phyloP scores from a whole-genome alignment of 2,113 vertebrate genomes.

The Apteryx mantelli region DNA sequence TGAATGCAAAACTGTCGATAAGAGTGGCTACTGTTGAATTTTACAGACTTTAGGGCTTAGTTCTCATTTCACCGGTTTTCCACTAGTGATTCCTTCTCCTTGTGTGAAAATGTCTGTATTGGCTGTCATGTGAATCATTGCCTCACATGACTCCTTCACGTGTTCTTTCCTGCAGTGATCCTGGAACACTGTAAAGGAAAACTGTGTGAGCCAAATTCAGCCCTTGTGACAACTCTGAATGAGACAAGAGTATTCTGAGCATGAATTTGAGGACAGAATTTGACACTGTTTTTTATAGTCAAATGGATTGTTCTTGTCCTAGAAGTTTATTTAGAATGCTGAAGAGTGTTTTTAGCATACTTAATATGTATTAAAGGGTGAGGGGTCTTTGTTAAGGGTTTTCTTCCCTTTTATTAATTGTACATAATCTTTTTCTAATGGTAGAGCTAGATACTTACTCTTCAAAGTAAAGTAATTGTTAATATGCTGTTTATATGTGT shows the following conservation, averaged over 20 bases:
- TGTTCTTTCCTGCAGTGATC: background rate
- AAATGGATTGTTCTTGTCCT: background rate
- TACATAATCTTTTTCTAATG: background rate
- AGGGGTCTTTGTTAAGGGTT: too few relatives aligned
- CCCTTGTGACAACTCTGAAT: background rate
- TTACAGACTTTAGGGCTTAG: too few relatives aligned
- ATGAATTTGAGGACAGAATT: background rate
- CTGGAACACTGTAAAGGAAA: background rate
- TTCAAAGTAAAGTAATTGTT: background rate
- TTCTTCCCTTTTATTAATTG: background rate
- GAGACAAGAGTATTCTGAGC: too few relatives aligned
- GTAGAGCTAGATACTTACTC: background rate
- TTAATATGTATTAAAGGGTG: background rate
- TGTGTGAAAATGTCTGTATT: too few relatives aligned
- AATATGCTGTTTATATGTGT: background rate
- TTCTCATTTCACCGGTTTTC: too few relatives aligned
- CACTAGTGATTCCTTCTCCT: too few relatives aligned
- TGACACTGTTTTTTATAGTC: background rate
- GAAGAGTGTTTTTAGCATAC: background rate
- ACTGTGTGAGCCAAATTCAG: background rate
- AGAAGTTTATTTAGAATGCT: background rate
- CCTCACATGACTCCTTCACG: too few relatives aligned
- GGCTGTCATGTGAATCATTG: too few relatives aligned
- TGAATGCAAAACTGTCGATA: too few relatives aligned
- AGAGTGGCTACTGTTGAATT: too few relatives aligned